Evolutionary conservation across 2,888 invertebrate genomes (phyloP).

Genomic region (Drosophila nr. perissopoda): DNA sequence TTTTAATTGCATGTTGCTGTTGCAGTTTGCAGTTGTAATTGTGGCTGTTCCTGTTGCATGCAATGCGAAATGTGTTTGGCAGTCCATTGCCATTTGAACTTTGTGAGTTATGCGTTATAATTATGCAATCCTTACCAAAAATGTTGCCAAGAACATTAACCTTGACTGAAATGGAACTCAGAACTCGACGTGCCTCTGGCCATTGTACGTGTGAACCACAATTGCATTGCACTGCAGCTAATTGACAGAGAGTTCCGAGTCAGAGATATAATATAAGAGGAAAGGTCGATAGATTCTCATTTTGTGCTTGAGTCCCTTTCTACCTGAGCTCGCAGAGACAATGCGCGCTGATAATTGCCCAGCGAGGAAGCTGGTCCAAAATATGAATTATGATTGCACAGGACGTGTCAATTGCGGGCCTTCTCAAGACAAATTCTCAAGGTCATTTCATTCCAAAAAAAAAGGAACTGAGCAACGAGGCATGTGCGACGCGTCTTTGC

Average conservation of each 20-base stretch:
- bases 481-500: conserved; percentile 35
- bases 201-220: conserved; percentile 73
- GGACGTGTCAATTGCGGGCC: conserved; percentile 74
- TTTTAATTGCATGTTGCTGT: conserved; percentile 60
- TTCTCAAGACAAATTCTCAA: conserved; percentile 51
- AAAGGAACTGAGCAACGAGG: conserved; percentile 37
- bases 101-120: conserved; percentile 23
- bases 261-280: not conserved
- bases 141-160: conserved; percentile 59
- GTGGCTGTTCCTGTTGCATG: conserved; percentile 39
- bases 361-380: conserved; percentile 56
- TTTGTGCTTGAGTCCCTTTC: not conserved
- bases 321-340: conserved; percentile 42
- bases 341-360: conserved; percentile 63
- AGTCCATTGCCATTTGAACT: conserved; percentile 64
- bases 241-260: conserved; percentile 34
- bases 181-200: conserved; percentile 33
- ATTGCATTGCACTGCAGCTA: conserved; percentile 67
- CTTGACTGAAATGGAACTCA: conserved; percentile 41
- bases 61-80: conserved; percentile 16
- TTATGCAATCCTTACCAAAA: conserved; percentile 23
- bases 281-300: conserved; percentile 24
- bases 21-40: conserved; percentile 43
- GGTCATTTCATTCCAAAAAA: conserved; percentile 69
- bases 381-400: conserved; percentile 76